Evolutionary conservation across 2,113 vertebrate species (phyloP).

Genomic region (Ivindomyrus marchei): DNA sequence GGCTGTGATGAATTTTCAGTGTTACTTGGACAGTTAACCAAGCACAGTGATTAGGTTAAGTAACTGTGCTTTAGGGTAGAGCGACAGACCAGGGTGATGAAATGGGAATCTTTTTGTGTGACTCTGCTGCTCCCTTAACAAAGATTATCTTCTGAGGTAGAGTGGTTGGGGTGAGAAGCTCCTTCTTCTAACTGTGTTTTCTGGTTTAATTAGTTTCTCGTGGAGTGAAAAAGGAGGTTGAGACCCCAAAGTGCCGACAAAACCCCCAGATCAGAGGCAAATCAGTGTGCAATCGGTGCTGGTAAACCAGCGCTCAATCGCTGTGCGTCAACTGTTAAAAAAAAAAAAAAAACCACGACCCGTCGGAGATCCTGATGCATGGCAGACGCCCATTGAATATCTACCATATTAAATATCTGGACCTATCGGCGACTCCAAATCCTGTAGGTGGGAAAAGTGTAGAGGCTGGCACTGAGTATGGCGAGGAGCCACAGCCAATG

Average conservation of each 20-base stretch:
- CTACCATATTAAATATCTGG: background rate
- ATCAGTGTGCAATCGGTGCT: background rate
- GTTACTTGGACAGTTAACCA: background rate
- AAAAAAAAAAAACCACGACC: too few species aligned
- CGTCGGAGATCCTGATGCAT: too few species aligned
- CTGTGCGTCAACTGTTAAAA: too few species aligned
- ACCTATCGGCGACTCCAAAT: too few species aligned
- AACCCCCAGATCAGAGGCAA: background rate
- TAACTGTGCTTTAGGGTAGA: background rate
- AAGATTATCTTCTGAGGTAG: background rate
- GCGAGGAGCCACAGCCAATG: too few species aligned
- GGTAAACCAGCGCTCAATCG: background rate
- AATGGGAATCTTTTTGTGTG: background rate
- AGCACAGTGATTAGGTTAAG: background rate
- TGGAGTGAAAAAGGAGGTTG: background rate
- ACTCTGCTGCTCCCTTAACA: background rate
- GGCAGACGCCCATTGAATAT: background rate
- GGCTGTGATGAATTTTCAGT: background rate
- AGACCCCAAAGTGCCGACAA: background rate
- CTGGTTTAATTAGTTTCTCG: background rate
- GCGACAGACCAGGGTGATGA: background rate
- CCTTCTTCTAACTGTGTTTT: background rate
- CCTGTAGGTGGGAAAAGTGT: too few species aligned
- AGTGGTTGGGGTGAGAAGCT: background rate
- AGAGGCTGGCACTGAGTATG: too few species aligned